Evolutionary conservation across 2,797 vertebrate species (phyloP), one percentile per base, ranked within the genome.

Genomic region (Cirrhinus molitorella): DNA sequence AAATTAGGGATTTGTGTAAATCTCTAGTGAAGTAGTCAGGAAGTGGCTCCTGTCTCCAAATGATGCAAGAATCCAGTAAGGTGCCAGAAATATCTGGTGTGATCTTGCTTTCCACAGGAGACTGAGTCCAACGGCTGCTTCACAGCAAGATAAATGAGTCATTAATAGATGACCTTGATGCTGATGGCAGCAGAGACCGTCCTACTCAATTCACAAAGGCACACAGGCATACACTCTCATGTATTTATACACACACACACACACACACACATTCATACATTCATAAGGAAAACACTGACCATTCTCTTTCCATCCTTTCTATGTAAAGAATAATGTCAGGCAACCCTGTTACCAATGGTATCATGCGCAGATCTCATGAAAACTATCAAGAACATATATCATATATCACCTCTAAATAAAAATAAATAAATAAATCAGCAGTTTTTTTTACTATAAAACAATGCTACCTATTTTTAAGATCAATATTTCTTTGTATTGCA

Each of bases 111-210:
- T 79, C 40, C 85, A 79, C 88, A 37, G 80, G 76, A 87, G 66
- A 83, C 73, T 55, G 37, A 55, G 49, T 68, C 71, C 67, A 84
- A 31, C 43, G 57, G 72, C 74, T 86, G 80, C 83, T 84, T 72
- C 80, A 70, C 47, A 77, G 76, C 79, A 80, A 88, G 86, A 89
- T 66, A 86, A 81, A 84, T 87, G 79, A 88, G 78, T 86, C 85
- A 86, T 86, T 88, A 88, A 86, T 87, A 85, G 86, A 74, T 85
- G 85, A 88, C 86, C 85, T 83, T 86, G 86, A 71, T 90, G 89
- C 86, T 87, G 87, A 88, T 85, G 83, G 68, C 71, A 80, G 79
- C 79, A 84, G 73, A 87, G 63, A 85, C 74, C 51, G 17, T 80
- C 73, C 80, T 81, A 79, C 59, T 66, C 79, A 76, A 81, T 81